phyloP scores from a whole-genome alignment of 2,888 invertebrate genomes.

The Zele albiditarsus region DNA sequence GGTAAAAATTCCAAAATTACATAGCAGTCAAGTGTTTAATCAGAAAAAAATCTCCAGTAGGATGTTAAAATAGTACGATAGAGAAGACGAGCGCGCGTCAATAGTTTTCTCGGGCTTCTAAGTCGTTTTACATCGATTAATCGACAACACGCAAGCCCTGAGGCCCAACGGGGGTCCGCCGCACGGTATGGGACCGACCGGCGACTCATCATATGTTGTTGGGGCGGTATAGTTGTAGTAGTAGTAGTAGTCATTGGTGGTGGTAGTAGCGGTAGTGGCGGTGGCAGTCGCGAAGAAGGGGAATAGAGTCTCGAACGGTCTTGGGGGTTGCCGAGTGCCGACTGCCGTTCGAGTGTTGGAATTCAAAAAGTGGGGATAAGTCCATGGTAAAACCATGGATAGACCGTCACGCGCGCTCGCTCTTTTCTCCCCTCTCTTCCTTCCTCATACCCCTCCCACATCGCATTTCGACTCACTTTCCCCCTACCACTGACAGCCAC shows the following conservation, averaged over 20 bases:
- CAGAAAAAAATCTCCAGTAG: neutral
- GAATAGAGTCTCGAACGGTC: conserved; percentile 50
- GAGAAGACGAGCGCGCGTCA: neutral
- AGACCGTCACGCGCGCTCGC: conserved; percentile 67
- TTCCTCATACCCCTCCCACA: conserved; percentile 40
- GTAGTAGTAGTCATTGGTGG: conserved; percentile 27
- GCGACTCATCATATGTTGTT: conserved; percentile 6
- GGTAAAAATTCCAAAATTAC: too few species aligned
- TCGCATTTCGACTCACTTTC: conserved; percentile 34
- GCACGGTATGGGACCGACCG: neutral
- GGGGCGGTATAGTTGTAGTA: conserved; percentile 46
- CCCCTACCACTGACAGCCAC: conserved; percentile 51
- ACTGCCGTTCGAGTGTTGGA: conserved; percentile 63
- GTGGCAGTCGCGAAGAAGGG: conserved; percentile 20
- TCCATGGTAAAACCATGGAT: conserved; percentile 60
- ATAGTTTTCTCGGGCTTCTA: neutral
- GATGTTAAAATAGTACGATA: neutral
- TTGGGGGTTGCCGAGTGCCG: conserved; percentile 62
- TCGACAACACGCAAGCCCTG: conserved; percentile 54
- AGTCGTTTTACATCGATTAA: conserved; percentile 53
- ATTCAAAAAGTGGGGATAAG: conserved; percentile 62
- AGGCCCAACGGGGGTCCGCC: conserved; percentile 56
- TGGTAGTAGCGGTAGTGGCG: conserved; percentile 6
- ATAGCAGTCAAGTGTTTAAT: too few species aligned
- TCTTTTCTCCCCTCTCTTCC: conserved; percentile 58